Base-by-base conservation (phyloP, 2,797 vertebrate species). In the Sebastes diaconus region DNA sequence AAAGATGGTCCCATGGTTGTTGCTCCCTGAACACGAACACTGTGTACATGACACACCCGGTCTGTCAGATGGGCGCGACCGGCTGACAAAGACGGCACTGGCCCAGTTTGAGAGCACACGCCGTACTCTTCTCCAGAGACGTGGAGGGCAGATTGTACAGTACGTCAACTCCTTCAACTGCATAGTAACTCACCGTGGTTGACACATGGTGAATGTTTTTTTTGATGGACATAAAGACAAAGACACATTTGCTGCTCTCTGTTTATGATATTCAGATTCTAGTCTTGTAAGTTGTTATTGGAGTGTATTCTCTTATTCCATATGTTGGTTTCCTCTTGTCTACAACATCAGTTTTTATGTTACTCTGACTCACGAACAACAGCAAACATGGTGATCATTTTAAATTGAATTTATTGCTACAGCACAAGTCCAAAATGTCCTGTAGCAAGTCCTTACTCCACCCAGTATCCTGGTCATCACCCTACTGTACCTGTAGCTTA, bases 211-310 rank as follows among this genome's bases (percentile, higher is more conserved):
- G 27, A 8, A 63, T 60, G 73, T 36, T 57, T 30, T 11, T 50
- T 52, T 29, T n/a, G 30, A 78, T 34, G 59, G 79, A 80, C 78
- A 66, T 69, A 13, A 74, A 83, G 80, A 90, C 70, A 71, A 88
- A 87, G 73, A 82, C 57, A 70, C 70, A 60, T 71, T 73, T 83
- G 85, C 85, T 88, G 87, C 87, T 88, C 52, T 88, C 27, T 75
- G 50, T 90, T 90, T 75, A 12, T 89, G 79, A 82, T 65, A 22
- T 82, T 80, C 60, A 74, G 61, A 81, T 80, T 83, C 9, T 69
- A 46, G 79, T 72, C 30, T 84, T 79, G 63, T 87, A 59, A 69
- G 20, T 83, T 83, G 76, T 80, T 79, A 68, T 73, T 78, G 68
- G 67, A 83, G 70, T 84, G 59, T 75, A 66, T 60, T 75, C 61